Conservation (phyloP, 2,888 invertebrate species). For the Tillus elongatus region DNA sequence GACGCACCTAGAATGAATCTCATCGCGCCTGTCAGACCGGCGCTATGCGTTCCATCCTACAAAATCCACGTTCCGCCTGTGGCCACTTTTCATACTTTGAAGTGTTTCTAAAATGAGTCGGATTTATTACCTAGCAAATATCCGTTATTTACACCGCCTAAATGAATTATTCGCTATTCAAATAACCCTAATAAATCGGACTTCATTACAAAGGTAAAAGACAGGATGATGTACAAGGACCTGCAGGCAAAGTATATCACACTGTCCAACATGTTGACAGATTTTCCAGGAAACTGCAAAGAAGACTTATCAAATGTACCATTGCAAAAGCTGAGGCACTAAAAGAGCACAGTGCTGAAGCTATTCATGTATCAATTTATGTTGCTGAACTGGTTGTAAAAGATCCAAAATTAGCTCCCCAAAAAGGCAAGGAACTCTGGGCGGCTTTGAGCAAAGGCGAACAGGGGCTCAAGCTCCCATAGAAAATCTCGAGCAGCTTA, state of each 20-base stretch:
- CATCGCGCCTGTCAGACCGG: no score
- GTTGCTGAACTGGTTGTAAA: constrained; percentile 72
- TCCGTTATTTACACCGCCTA: no score
- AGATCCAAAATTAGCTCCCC: constrained; percentile 65
- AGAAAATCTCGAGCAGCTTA: constrained; percentile 64
- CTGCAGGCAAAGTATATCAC: constrained; percentile 54
- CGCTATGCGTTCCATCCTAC: no score
- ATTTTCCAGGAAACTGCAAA: constrained; percentile 66
- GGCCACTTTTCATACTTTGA: no score
- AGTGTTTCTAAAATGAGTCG: no score
- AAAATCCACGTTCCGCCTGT: no score
- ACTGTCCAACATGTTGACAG: constrained; percentile 72
- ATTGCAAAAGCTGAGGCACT: constrained; percentile 71
- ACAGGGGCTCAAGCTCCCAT: constrained; percentile 77
- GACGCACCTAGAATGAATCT: no score
- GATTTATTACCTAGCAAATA: no score
- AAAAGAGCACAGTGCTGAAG: constrained; percentile 65
- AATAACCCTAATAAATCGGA: no score
- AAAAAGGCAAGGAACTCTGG: constrained; percentile 68
- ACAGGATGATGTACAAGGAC: constrained; percentile 23
- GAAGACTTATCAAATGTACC: constrained; percentile 67
- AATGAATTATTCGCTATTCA: no score
- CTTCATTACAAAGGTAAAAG: no score
- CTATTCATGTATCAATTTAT: constrained; percentile 66
- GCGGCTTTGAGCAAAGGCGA: constrained; percentile 61